Evolutionary conservation across 2,888 invertebrate genomes (phyloP).

Genomic region (Lithophane ornitopus): DNA sequence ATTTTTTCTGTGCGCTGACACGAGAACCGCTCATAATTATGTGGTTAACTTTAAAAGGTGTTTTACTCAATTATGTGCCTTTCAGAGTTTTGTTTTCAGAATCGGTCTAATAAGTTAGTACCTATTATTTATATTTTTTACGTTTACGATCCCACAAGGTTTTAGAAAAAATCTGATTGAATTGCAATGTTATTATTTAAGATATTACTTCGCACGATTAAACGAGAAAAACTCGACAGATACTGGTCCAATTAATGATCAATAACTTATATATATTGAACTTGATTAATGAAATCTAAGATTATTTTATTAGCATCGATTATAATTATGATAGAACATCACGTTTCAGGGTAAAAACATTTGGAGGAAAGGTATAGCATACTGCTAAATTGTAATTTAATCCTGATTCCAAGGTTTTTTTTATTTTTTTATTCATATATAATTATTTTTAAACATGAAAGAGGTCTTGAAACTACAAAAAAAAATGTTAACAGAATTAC

Average conservation of each 20-base stretch:
- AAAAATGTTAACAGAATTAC: neutral
- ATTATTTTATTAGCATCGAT: neutral
- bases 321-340: constrained; percentile 7
- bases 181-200: neutral
- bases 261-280: constrained; percentile 14
- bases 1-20: constrained; percentile 26
- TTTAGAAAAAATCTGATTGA: neutral
- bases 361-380: constrained; percentile 1
- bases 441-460: no score
- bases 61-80: neutral
- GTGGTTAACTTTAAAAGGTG: neutral
- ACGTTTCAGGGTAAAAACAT: constrained; percentile 12
- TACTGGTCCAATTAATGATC: constrained; percentile 7
- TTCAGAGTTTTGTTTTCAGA: neutral
- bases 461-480: neutral
- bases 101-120: neutral
- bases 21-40: neutral
- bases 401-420: neutral
- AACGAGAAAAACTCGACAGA: neutral
- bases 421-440: neutral
- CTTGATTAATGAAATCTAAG: constrained; percentile 18
- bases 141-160: neutral
- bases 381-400: neutral
- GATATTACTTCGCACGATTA: no score
- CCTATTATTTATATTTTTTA: neutral